Evolutionary conservation across 2,888 invertebrate genomes (phyloP), one percentile per base, ranked within the genome.

Genomic region (Ceraclea dissimilis): DNA sequence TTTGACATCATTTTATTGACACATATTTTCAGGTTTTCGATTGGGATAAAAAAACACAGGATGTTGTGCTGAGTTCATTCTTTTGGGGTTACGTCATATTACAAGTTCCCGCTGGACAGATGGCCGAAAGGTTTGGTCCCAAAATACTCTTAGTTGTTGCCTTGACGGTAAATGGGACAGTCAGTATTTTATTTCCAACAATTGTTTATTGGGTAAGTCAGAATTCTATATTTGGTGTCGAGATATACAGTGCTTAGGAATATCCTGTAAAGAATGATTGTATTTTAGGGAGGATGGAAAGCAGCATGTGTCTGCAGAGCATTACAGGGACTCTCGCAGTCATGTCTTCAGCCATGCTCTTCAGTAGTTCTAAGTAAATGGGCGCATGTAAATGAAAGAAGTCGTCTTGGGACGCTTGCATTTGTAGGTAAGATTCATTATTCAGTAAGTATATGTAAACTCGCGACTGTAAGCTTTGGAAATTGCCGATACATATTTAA

Each of bases 281-380:
- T n/a, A 21, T 69, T 76, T 1, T 67, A 77, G 66, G 80, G 81
- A 2, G 84, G 80, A n/a, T 85, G 84, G 76, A 69, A 78, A 52
- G 73, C 82, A 1, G 75, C 88, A 0, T 84, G 87, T 65, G 76
- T 73, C 0, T 78, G 85, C 54, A 79, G 93, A 44, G 80, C 87
- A 0, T 60, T 86, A 0, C 86, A 89, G 68, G 93, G 93, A 1
- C 71, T 92, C 6, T 74, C 81, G 1, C 87, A 90, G 71, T 84
- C 85, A 1, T 81, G 83, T 56, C 71, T 88, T 8, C 81, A 81
- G 65, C 89, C 89, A 0, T 80, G 82, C 5, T 70, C 82, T 2
- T 88, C 88, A 63, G 83, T 82, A 2, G 71, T 87, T 2, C 70
- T 90, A 50, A 81, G 88, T 1, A 86, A 85, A 67, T 90, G 90